These are phyloP conservation scores for Chiridota heheva DNA, from an alignment of 35 echinoderm and acorn worm species.

Conservation along the genomic window DNA sequence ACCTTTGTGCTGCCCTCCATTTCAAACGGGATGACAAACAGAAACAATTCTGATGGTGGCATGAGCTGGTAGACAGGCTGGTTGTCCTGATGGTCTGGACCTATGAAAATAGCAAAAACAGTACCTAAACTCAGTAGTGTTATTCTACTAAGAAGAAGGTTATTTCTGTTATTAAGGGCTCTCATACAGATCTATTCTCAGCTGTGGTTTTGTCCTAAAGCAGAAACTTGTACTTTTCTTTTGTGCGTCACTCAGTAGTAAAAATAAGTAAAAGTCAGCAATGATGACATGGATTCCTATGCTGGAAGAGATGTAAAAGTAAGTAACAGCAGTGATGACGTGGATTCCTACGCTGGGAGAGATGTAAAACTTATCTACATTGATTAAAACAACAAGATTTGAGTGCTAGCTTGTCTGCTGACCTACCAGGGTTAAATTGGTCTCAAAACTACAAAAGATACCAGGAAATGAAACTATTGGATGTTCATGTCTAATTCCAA, in stretches of 20 bases:
- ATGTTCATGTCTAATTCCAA: too few species aligned
- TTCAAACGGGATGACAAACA: conserved; percentile 89
- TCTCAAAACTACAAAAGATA: too few species aligned
- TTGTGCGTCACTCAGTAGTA: too few species aligned
- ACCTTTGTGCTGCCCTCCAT: conserved; percentile 87
- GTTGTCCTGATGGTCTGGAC: conserved; percentile 87
- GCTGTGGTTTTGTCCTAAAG: neutral
- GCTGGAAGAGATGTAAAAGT: too few species aligned
- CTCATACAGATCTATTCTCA: neutral
- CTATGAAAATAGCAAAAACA: conserved; percentile 16
- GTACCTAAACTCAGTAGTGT: neutral
- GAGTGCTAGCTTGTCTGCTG: too few species aligned
- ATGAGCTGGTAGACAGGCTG: conserved; percentile 57
- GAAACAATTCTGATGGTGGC: conserved; percentile 78
- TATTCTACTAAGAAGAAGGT: neutral
- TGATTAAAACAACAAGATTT: too few species aligned
- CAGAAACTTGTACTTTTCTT: neutral
- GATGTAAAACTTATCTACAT: too few species aligned
- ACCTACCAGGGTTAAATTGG: too few species aligned
- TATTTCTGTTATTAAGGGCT: too few species aligned
- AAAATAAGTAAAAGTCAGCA: neutral
- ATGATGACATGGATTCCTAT: neutral
- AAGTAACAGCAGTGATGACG: too few species aligned
- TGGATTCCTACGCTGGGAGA: too few species aligned
- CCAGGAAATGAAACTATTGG: too few species aligned